Evolutionary conservation across 2,888 invertebrate species (phyloP).

Genomic region (Ditylenchus weischeri): DNA sequence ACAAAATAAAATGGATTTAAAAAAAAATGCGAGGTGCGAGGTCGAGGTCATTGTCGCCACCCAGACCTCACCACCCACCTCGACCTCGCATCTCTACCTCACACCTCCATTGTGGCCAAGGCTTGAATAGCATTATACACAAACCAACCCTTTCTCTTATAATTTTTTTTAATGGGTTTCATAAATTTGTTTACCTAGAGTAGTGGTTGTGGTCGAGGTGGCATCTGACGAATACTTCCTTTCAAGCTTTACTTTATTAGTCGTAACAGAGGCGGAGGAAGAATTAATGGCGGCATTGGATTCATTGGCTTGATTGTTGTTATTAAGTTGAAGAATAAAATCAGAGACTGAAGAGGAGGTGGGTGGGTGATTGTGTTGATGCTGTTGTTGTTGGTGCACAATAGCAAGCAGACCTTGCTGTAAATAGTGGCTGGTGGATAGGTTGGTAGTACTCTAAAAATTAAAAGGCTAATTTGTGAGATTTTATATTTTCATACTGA

Average conservation of each 20-base stretch:
- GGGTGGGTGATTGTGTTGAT: neutral
- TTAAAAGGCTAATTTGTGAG: neutral
- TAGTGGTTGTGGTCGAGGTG: slow-evolving; percentile 7
- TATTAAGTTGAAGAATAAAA: slow-evolving; percentile 1
- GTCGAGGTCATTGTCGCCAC: no score
- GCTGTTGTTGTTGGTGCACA: slow-evolving; percentile 29
- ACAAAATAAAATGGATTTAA: no score
- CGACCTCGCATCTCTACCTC: no score
- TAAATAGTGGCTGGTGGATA: slow-evolving; percentile 22
- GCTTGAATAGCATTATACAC: no score
- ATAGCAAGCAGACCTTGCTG: slow-evolving; percentile 38
- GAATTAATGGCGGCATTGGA: slow-evolving; percentile 18
- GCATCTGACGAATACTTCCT: slow-evolving; percentile 12
- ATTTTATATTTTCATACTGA: neutral
- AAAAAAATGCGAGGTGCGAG: no score
- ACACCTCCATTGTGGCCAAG: no score
- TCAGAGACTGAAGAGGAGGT: slow-evolving; percentile 9
- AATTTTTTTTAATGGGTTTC: no score
- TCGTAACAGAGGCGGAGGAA: slow-evolving; percentile 16
- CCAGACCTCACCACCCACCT: no score
- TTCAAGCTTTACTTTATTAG: slow-evolving; percentile 3
- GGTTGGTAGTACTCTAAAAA: neutral
- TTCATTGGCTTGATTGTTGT: slow-evolving; percentile 3
- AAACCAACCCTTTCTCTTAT: no score
- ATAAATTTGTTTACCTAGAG: neutral